Base-by-base conservation (phyloP, 2,888 invertebrate genomes). In the Brenthis ino region DNA sequence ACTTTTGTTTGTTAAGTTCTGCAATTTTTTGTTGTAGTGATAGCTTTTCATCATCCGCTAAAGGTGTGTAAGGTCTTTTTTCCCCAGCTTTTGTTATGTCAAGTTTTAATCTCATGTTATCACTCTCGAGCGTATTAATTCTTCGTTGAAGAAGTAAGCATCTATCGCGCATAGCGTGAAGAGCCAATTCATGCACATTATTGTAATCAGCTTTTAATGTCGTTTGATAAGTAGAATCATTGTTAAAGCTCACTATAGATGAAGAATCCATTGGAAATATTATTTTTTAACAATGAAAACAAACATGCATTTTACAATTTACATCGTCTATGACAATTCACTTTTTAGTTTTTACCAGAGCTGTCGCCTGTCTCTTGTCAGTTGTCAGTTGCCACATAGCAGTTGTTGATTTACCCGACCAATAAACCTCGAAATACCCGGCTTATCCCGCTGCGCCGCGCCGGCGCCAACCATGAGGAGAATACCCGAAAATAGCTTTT, bases 151-250 rank as follows among this genome's bases (percentile, higher is more conserved):
- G 88, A 68, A 95, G 93, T 80, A 95, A 94, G 86, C 97, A 97
- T 64, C 97, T 93, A 85, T 97, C 97, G 83, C 96, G 95, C 94
- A 97, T 95, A 13, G 96, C 97, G 83, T 96, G 95, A 70, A 97
- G 92, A 3, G 97, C 97, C 69, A 97, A 93, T 87, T 96, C 95
- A 69, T 96, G 89, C 4, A 96, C 96, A 72, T 89, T 88, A 72
- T 84, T 88, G 71, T 77, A 84, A 33, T 92, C 93, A 8, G 81
- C 84, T 82, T 93, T 93, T 53, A 89, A 69, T 13, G 91, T 91
- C n/a, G 83, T 82, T 80, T 92, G 91, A 63, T 88, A 87, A 65
- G 91, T 88, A 16, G 90, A 85, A 77, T 93, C 93, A 78, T 92
- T 93, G 74, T 87, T 92, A 72, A 91, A 93, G 82, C 93, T 93